Evolutionary conservation across 2,113 vertebrate genomes (phyloP).

Genomic region (Pongo abelii): DNA sequence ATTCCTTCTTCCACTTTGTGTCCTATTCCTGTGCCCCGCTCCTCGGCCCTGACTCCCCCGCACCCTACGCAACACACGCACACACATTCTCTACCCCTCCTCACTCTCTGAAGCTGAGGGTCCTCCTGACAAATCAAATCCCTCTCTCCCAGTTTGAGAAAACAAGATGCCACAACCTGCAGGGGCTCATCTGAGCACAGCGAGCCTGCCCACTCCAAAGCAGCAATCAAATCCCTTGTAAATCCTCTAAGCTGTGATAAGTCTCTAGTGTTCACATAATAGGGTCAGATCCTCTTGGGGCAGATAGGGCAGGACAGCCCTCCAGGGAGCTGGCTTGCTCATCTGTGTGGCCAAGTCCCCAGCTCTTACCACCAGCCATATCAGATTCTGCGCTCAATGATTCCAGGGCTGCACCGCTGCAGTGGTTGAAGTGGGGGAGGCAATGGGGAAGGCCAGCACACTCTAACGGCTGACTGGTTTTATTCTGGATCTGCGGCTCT

Average conservation of each 20-base stretch:
- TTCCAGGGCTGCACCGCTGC: fast-evolving
- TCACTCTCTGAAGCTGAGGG: background rate
- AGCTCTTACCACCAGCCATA: fast-evolving
- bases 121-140: background rate
- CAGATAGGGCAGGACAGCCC: background rate
- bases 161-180: background rate
- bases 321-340: background rate
- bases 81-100: background rate
- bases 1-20: background rate
- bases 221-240: conserved; percentile 10
- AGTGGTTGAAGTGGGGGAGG: fast-evolving
- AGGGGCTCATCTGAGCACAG: conserved; percentile 56
- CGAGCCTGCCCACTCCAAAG: background rate
- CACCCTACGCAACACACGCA: no score
- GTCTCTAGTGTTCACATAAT: conserved; percentile 10
- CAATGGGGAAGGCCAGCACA: background rate
- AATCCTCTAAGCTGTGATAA: conserved; percentile 69
- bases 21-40: background rate
- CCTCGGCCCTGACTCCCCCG: no score
- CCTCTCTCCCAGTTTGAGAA: background rate
- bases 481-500: background rate
- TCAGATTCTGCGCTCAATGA: background rate
- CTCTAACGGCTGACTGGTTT: background rate
- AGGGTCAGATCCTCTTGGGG: background rate
- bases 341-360: fast-evolving